A percentile compares a stretch with the other conserved stretches of the same genome.
Evolutionary conservation across 2,888 invertebrate species (phyloP).

Genomic region (Sturmia bella): DNA sequence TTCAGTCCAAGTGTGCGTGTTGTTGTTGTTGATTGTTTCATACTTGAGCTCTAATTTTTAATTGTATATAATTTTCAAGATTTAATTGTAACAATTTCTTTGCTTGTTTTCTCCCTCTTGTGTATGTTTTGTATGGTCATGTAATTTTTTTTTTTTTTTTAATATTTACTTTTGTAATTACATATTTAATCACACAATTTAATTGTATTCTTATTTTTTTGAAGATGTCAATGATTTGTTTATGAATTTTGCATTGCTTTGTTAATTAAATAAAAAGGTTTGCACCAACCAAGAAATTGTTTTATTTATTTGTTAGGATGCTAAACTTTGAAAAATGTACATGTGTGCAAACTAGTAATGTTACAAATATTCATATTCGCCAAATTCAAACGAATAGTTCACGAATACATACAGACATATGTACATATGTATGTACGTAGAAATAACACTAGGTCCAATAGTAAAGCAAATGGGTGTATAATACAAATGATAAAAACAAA

Average conservation of each 20-base stretch:
- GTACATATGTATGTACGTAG: too few relatives aligned
- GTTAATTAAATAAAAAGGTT: constrained; percentile 36
- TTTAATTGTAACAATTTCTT: constrained; percentile 31
- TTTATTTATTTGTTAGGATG: not conserved
- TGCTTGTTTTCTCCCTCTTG: not conserved
- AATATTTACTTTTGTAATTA: constrained; percentile 19
- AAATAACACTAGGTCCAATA: too few relatives aligned
- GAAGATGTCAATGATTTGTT: constrained; percentile 35
- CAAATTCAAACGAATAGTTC: too few relatives aligned
- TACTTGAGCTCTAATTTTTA: constrained; percentile 8
- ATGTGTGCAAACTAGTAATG: too few relatives aligned
- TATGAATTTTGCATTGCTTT: constrained; percentile 26
- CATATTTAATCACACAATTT: constrained; percentile 9
- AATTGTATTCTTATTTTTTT: constrained; percentile 13
- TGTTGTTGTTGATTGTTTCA: not conserved
- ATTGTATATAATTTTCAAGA: constrained; percentile 25
- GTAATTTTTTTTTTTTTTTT: not conserved
- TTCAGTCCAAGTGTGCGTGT: not conserved
- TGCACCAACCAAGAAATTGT: not conserved
- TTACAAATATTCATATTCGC: too few relatives aligned
- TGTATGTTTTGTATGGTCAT: not conserved
- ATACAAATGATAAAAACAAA: too few relatives aligned
- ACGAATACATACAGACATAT: too few relatives aligned
- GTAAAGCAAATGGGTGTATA: too few relatives aligned
- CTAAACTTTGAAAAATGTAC: not conserved